A percentile compares a stretch with the other conserved stretches of the same genome.
Conservation (phyloP, 2,797 vertebrate genomes). For the Triplophysa yarkandensis region DNA sequence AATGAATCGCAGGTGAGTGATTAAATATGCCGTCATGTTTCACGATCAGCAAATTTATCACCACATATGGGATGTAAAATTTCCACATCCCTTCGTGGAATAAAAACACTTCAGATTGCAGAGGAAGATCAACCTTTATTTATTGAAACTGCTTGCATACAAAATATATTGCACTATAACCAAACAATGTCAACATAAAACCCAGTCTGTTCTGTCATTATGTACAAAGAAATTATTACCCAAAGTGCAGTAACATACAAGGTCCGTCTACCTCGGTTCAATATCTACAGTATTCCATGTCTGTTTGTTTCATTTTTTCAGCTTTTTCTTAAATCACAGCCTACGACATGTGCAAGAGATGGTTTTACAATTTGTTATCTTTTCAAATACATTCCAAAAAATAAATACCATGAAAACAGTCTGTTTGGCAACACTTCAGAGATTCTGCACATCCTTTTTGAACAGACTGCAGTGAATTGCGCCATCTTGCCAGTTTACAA, state of each 20-base stretch:
- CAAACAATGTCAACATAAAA: constrained; percentile 98
- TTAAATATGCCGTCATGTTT: background rate
- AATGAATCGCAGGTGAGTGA: background rate
- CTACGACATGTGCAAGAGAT: constrained; percentile 87
- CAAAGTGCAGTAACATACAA: constrained; percentile 95
- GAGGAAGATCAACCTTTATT: constrained; percentile 97
- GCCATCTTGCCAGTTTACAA: constrained; percentile 75
- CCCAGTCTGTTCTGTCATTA: constrained; percentile 94
- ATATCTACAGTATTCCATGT: constrained; percentile 87
- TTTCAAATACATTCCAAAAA: constrained; percentile 87
- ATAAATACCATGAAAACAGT: constrained; percentile 89
- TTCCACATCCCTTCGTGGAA: background rate
- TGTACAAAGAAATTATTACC: constrained; percentile 95
- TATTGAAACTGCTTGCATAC: constrained; percentile 99
- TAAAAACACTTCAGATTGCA: constrained; percentile 64
- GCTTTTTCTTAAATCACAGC: constrained; percentile 72
- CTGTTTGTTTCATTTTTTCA: constrained; percentile 54
- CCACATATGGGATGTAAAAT: constrained; percentile 40
- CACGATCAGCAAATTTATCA: constrained; percentile 9
- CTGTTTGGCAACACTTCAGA: constrained; percentile 86
- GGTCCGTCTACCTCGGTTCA: constrained; percentile 95
- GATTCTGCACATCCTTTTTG: constrained; percentile 67
- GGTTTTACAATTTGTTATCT: constrained; percentile 80
- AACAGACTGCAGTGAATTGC: constrained; percentile 81
- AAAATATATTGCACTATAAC: constrained; percentile 99